A percentile compares a stretch with the other conserved stretches of the same genome.
Conservation (phyloP, 1,140 invertebrate genomes). For the Mizuhopecten yessoensis region DNA sequence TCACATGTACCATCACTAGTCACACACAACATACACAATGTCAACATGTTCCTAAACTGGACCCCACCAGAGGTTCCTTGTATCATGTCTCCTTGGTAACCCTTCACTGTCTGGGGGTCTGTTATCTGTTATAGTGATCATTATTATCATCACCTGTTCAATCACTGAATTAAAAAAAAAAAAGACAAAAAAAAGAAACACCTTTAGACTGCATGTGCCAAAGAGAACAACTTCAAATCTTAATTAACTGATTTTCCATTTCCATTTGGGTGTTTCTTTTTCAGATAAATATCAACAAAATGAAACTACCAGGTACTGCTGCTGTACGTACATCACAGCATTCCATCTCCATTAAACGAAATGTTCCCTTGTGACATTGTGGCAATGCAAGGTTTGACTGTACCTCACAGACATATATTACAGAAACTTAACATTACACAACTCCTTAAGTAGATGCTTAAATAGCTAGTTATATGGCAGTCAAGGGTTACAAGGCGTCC, state of each 20-base stretch:
- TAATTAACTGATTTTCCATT: too few relatives aligned
- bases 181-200: neutral
- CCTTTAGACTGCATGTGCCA: neutral
- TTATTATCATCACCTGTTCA: too few relatives aligned
- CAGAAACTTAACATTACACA: neutral
- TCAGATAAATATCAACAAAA: neutral
- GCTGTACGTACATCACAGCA: neutral
- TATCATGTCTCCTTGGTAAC: neutral
- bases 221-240: neutral
- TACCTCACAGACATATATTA: too few relatives aligned
- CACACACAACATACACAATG: neutral
- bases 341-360: neutral
- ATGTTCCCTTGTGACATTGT: too few relatives aligned
- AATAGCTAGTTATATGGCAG: neutral
- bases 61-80: neutral
- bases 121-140: too few relatives aligned
- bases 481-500: neutral
- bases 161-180: too few relatives aligned
- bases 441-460: neutral
- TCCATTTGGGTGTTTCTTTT: neutral
- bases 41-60: neutral
- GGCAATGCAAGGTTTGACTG: too few relatives aligned
- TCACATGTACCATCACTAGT: neutral
- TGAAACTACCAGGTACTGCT: neutral
- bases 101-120: too few relatives aligned